Base-by-base conservation (phyloP, 2,888 invertebrate genomes). In the Apodemia hepburni region DNA sequence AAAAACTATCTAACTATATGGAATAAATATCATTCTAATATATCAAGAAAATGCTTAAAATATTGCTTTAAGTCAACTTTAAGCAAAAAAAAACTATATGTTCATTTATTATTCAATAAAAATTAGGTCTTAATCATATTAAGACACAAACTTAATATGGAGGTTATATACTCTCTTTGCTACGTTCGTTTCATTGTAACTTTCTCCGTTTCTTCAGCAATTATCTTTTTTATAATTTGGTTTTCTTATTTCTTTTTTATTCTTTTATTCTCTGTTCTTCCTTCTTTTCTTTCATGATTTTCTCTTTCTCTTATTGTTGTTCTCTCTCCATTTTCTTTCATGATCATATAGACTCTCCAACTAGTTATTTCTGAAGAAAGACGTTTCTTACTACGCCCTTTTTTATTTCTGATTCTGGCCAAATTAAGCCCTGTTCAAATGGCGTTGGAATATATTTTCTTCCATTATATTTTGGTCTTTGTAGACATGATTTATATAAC, bases 271-370 rank as follows among this genome's bases (percentile, higher is more conserved):
- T 65, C 65, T 58, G 42, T 59, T 64, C 63, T 63, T 62, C 51
- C 65, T 66, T 66, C 66, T 57, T 61, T 64, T 68, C 68, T 60
- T 68, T 65, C 51, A 64, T 68, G 9, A 47, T 59, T 61, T 60
- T 61, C 22, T 22, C 22, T 22, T 22, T 22, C 22, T 22, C 22
- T 22, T 22, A 22, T 2, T 22, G 22, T 22, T 22, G 22, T 22
- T 22, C 22, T 22, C 22, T 22, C 22, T 22, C 22, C 22, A 22
- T 22, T 22, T 22, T 22, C 22, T 22, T 22, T 22, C 2, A 22
- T 22, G 22, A 22, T 22, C 22, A 60, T 61, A 59, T 61, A 59
- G 1, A 38, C 33, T 35, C 58, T 58, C 35, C 59, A 59, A 18
- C n/a, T 60, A 59, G 66, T 65, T 42, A 68, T 65, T 51, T 62